Conservation (phyloP, 2,797 vertebrate genomes). For the Staurois parvus region DNA sequence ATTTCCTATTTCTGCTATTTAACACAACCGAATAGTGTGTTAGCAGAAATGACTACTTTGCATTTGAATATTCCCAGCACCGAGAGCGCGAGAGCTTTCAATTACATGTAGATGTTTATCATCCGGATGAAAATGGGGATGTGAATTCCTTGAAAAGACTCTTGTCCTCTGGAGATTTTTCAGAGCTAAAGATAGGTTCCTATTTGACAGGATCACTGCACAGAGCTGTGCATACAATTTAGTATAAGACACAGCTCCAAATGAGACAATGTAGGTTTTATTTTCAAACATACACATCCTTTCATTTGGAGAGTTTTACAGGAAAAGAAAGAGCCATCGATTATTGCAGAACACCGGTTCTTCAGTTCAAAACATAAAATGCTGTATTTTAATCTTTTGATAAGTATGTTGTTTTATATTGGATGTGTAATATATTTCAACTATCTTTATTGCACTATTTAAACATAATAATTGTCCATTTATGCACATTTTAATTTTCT, state of each 20-base stretch:
- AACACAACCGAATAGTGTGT: constrained; percentile 46
- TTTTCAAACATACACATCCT: not conserved
- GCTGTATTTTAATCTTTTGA: too few relatives aligned
- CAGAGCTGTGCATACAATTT: constrained; percentile 16
- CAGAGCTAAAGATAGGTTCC: constrained; percentile 38
- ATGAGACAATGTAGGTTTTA: not conserved
- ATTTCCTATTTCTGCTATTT: constrained; percentile 40
- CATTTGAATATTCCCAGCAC: constrained; percentile 51
- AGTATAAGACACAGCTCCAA: not conserved
- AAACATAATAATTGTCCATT: too few relatives aligned
- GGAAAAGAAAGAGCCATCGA: not conserved
- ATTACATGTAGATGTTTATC: constrained; percentile 52
- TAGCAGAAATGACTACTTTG: constrained; percentile 49
- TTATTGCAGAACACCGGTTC: not conserved
- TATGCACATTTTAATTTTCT: too few relatives aligned
- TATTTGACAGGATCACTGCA: constrained; percentile 29
- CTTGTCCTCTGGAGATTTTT: constrained; percentile 49
- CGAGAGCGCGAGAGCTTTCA: constrained; percentile 35
- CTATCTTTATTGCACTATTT: not conserved
- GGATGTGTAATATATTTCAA: not conserved
- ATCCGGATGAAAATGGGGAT: constrained; percentile 48
- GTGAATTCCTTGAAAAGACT: constrained; percentile 35
- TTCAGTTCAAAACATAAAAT: not conserved
- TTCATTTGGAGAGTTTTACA: not conserved
- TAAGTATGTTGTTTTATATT: not conserved